Evolutionary conservation across 1,140 invertebrate genomes (phyloP).

Genomic region (Leptinotarsa defecta): DNA sequence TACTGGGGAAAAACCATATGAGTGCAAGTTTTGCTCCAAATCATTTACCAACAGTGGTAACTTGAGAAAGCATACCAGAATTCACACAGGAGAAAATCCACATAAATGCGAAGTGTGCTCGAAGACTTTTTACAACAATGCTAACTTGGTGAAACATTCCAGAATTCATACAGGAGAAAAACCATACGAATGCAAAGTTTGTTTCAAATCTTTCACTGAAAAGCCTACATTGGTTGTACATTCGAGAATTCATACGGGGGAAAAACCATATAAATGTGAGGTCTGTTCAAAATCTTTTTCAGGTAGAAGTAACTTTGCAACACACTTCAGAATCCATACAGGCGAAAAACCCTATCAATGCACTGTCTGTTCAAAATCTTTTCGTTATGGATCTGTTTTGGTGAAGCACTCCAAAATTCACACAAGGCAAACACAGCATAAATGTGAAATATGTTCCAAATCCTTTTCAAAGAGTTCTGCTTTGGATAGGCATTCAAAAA

Average conservation of each 20-base stretch:
- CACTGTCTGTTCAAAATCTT: slow-evolving; percentile 7
- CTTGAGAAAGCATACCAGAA: slow-evolving; percentile 62
- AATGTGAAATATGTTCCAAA: background rate
- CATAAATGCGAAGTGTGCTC: slow-evolving; percentile 76
- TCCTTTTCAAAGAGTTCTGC: background rate
- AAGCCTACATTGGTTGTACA: background rate
- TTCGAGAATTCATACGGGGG: background rate
- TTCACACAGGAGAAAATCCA: slow-evolving; percentile 75
- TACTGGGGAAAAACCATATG: slow-evolving; percentile 78
- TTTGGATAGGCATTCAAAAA: background rate
- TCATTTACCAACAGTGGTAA: slow-evolving; percentile 62
- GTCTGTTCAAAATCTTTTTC: slow-evolving; percentile 13
- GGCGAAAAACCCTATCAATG: slow-evolving; percentile 15
- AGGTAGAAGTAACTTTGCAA: too few relatives aligned
- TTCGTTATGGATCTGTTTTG: background rate
- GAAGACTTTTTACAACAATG: slow-evolving; percentile 67
- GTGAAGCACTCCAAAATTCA: slow-evolving; percentile 4
- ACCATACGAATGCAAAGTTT: background rate
- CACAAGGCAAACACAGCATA: background rate
- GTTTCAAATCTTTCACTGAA: background rate
- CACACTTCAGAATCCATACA: background rate
- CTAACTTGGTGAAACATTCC: background rate
- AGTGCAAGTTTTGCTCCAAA: slow-evolving; percentile 76
- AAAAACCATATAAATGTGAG: slow-evolving; percentile 15
- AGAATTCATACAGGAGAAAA: slow-evolving; percentile 10